Evolutionary conservation across 2,797 vertebrate genomes (phyloP).

Genomic region (Squalus acanthias): DNA sequence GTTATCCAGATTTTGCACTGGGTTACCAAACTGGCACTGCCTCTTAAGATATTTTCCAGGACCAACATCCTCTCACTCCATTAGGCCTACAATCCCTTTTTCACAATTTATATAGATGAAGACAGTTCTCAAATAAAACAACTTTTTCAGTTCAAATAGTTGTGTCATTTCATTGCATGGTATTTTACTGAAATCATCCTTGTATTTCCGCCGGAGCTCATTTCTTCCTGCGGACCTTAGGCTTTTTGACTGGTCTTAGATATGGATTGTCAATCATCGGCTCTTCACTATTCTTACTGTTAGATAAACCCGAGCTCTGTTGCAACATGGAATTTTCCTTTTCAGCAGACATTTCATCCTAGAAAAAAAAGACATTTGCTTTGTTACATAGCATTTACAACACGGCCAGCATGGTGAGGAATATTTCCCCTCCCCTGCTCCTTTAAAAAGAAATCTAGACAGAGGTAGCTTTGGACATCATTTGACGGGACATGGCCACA

Average conservation of each 20-base stretch:
- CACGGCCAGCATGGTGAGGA: background rate
- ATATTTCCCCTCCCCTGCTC: background rate
- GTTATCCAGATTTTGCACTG: background rate
- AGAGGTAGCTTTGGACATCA: background rate
- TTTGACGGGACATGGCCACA: background rate
- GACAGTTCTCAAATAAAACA: background rate
- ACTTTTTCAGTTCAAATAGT: background rate
- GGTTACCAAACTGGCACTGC: background rate
- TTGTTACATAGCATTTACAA: background rate
- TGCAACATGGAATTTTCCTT: conserved; percentile 89
- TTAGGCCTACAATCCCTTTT: background rate
- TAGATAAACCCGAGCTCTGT: conserved; percentile 66
- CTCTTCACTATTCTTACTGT: conserved; percentile 77
- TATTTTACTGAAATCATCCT: conserved; percentile 11
- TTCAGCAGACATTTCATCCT: conserved; percentile 84
- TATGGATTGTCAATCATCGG: conserved; percentile 93
- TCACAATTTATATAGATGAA: background rate
- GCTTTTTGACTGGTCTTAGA: conserved; percentile 89
- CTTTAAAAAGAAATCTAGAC: background rate
- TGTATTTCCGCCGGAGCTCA: conserved; percentile 52
- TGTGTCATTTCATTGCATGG: background rate
- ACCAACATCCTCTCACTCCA: background rate
- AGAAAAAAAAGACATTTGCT: conserved; percentile 41
- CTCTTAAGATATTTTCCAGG: background rate
- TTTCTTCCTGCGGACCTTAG: conserved; percentile 96